Percentiles rank a stretch among this genome's conserved stretches.
Evolutionary conservation across 2,888 invertebrate genomes (phyloP).

Genomic region (Agrochola macilenta): DNA sequence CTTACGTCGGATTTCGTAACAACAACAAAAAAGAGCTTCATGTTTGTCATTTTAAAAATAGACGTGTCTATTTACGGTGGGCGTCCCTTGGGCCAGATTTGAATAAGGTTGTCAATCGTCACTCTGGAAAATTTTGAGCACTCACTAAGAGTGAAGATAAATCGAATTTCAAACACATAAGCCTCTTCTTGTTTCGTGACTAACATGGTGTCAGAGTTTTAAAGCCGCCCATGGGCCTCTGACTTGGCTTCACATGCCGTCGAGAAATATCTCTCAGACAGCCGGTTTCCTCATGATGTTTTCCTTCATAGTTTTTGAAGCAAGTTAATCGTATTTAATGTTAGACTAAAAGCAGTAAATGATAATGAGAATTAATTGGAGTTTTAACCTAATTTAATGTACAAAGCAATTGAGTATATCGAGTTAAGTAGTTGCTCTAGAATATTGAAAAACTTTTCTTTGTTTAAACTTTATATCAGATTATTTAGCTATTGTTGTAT

Average conservation of each 20-base stretch:
- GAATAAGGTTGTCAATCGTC: slow-evolving; percentile 43
- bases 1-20: slow-evolving; percentile 22
- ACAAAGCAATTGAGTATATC: slow-evolving; percentile 29
- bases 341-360: slow-evolving; percentile 7
- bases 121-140: slow-evolving; percentile 6
- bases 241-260: too few relatives aligned
- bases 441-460: slow-evolving; percentile 25
- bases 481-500: not conserved
- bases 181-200: too few relatives aligned
- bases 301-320: too few relatives aligned
- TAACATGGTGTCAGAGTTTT: too few relatives aligned
- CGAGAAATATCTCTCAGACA: too few relatives aligned
- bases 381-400: slow-evolving; percentile 35
- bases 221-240: too few relatives aligned
- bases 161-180: slow-evolving; percentile 33
- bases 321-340: not conserved
- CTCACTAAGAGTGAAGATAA: slow-evolving; percentile 1
- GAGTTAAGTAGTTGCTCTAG: slow-evolving; percentile 18
- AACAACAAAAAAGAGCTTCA: not conserved
- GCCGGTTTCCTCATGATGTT: too few relatives aligned
- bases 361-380: slow-evolving; percentile 15
- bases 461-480: slow-evolving; percentile 10
- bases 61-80: slow-evolving; percentile 26
- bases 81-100: slow-evolving; percentile 19
- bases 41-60: slow-evolving; percentile 49